Percentiles rank a stretch among this genome's conserved stretches.
phyloP scores from a whole-genome alignment of 2,888 invertebrate genomes.

The Scaptomyza flava region DNA sequence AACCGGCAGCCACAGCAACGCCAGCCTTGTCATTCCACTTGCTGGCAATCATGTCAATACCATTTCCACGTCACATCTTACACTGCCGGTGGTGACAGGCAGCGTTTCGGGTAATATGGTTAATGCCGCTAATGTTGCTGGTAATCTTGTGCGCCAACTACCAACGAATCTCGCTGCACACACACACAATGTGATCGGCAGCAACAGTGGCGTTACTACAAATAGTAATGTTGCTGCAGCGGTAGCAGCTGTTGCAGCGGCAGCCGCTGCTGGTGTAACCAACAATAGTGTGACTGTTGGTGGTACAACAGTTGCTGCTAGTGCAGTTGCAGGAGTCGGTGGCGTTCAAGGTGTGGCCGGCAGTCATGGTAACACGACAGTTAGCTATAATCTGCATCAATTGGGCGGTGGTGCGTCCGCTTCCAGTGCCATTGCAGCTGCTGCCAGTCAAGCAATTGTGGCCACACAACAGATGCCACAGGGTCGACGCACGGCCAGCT shows the following conservation, averaged over 20 bases:
- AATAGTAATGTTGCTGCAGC: conserved; percentile 6
- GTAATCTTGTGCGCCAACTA: conserved; percentile 57
- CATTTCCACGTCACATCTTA: conserved; percentile 41
- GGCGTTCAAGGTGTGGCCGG: conserved; percentile 3
- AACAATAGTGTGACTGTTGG: conserved; percentile 24
- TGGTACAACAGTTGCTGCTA: not conserved
- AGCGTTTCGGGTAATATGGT: conserved; percentile 4
- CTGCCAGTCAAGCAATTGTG: conserved; percentile 97
- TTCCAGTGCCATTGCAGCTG: conserved; percentile 95
- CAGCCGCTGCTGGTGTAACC: conserved; percentile 7
- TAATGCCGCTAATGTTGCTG: conserved; percentile 5
- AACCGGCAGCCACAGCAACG: conserved; percentile 3
- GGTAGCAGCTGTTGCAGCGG: conserved; percentile 11
- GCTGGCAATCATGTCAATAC: conserved; percentile 46
- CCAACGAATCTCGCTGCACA: conserved; percentile 51
- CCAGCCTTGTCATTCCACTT: conserved; percentile 20
- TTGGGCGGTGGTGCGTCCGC: conserved; percentile 89
- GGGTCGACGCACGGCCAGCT: conserved; percentile 95
- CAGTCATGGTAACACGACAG: conserved; percentile 62
- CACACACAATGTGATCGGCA: conserved; percentile 37
- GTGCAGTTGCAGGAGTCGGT: not conserved
- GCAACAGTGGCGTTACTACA: not conserved
- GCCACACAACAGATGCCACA: conserved; percentile 98
- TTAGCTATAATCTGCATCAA: conserved; percentile 90
- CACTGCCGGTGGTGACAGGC: conserved; percentile 72